A percentile compares a stretch with the other conserved stretches of the same genome.
Conservation (phyloP, 2,113 vertebrate genomes). For the Potamarius usumacintae region DNA sequence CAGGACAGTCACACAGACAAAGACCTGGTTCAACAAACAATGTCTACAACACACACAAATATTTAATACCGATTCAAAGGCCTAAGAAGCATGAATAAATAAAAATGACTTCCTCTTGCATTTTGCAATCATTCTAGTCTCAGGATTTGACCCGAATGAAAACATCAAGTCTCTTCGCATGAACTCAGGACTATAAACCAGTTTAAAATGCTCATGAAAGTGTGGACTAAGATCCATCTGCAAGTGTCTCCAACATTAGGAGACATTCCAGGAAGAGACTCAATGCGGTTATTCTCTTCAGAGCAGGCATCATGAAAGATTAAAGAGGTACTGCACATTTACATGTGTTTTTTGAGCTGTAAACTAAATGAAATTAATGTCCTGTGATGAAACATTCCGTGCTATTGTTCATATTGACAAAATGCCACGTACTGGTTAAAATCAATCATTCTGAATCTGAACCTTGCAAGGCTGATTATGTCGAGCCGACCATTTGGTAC, state of each 20-base stretch:
- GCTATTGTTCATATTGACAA: no score
- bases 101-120: not conserved
- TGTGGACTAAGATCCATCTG: not conserved
- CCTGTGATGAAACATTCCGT: no score
- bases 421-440: no score
- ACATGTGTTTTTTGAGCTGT: no score
- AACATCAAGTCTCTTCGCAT: not conserved
- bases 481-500: no score
- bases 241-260: not conserved
- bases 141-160: not conserved
- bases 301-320: not conserved
- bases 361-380: no score
- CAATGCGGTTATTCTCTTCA: not conserved
- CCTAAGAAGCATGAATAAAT: not conserved
- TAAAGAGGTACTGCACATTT: no score
- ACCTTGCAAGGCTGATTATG: no score
- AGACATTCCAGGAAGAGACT: not conserved
- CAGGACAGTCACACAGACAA: conserved; percentile 95
- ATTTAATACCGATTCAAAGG: not conserved
- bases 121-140: not conserved
- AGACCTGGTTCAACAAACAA: conserved; percentile 88
- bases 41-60: conserved; percentile 75
- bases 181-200: not conserved
- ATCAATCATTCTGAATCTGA: no score
- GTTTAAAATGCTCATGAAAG: not conserved